Percentiles rank a stretch among this genome's conserved stretches.
phyloP scores from a whole-genome alignment of 2,113 vertebrate species.

The Atrichornis clamosus region DNA sequence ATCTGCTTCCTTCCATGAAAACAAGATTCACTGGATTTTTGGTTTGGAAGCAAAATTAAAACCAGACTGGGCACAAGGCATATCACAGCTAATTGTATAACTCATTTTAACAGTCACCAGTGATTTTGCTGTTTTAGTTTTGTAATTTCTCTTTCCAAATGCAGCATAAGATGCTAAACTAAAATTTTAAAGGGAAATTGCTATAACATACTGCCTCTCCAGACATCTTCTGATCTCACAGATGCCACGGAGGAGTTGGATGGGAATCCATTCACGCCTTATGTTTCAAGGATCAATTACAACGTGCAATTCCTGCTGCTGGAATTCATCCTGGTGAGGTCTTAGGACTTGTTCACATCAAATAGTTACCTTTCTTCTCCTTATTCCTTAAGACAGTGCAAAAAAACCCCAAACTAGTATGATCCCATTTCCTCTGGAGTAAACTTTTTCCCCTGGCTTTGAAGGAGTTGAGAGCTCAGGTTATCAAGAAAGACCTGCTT shows the following conservation, averaged over 20 bases:
- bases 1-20: conserved; percentile 12
- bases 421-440: not conserved
- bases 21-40: not conserved
- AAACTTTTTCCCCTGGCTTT: not conserved
- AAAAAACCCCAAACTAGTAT: not conserved
- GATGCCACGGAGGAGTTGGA: not conserved
- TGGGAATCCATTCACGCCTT: not conserved
- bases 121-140: not conserved
- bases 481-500: not conserved
- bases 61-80: not conserved
- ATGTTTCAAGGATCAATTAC: not conserved
- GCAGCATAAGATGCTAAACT: not conserved
- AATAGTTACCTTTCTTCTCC: not conserved
- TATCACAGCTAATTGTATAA: not conserved
- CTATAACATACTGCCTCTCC: not conserved
- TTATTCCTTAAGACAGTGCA: not conserved
- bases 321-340: not conserved
- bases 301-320: not conserved
- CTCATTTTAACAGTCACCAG: not conserved
- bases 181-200: not conserved
- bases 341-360: not conserved
- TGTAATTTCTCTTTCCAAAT: not conserved
- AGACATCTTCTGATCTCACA: not conserved
- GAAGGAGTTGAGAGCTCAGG: not conserved
- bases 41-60: conserved; percentile 12